Conservation (phyloP, 2,888 invertebrate genomes). For the Synergus japonicus region DNA sequence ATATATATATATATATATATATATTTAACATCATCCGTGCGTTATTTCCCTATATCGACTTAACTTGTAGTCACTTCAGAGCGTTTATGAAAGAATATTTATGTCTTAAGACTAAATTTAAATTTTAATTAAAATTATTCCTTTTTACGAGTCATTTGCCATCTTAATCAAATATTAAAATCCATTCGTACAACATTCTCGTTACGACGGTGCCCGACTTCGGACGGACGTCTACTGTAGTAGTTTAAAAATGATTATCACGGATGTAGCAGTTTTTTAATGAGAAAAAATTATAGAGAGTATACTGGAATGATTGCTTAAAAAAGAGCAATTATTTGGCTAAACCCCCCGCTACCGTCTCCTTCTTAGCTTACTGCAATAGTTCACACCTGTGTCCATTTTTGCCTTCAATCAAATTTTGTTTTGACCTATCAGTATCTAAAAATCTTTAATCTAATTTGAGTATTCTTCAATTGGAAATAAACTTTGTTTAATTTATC, state of each 20-base stretch:
- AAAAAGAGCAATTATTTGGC: background rate
- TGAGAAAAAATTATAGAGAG: background rate
- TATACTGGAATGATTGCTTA: constrained; percentile 19
- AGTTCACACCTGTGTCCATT: constrained; percentile 18
- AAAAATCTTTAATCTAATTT: background rate
- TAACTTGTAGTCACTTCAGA: constrained; percentile 47
- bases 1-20: constrained; percentile 9
- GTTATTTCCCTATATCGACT: constrained; percentile 45
- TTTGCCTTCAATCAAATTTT: background rate
- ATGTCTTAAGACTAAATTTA: constrained; percentile 44
- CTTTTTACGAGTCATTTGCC: constrained; percentile 43
- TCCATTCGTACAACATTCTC: constrained; percentile 48
- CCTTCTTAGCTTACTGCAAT: constrained; percentile 17
- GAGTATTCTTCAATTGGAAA: background rate
- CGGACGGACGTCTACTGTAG: constrained; percentile 67
- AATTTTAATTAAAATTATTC: constrained; percentile 21
- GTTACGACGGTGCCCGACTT: constrained; percentile 62
- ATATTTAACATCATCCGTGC: constrained; percentile 44
- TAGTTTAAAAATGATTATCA: constrained; percentile 28
- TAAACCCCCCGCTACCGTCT: background rate
- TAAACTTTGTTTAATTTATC: background rate
- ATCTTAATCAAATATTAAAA: constrained; percentile 51
- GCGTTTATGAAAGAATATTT: constrained; percentile 52
- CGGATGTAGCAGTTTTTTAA: constrained; percentile 2
- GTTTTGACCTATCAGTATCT: background rate